A percentile compares a stretch with the other conserved stretches of the same genome.
Conservation (phyloP, 53 echinoderm and acorn worm genomes). For the Pentamera pediparva region DNA sequence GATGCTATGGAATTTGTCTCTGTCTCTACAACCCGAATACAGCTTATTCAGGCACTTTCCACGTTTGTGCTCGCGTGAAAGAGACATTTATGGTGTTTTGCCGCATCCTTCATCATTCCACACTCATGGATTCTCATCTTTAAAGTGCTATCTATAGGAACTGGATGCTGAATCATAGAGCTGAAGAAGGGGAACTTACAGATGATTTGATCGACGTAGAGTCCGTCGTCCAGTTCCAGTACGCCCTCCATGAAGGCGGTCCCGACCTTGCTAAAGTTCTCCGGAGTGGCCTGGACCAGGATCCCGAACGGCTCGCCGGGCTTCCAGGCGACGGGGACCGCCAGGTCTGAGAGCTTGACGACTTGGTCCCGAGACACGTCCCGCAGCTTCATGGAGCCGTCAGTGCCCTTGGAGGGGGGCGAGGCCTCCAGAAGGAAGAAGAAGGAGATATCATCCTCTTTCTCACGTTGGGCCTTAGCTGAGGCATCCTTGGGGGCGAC, state of each 20-base stretch:
- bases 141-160: neutral
- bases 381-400: slow-evolving; percentile 62
- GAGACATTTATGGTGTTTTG: too few relatives aligned
- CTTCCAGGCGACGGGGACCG: slow-evolving; percentile 89
- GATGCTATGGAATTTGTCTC: too few relatives aligned
- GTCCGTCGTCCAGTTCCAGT: slow-evolving; percentile 89
- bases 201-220: slow-evolving; percentile 86
- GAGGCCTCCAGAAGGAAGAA: slow-evolving; percentile 83
- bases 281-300: slow-evolving; percentile 66
- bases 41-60: too few relatives aligned
- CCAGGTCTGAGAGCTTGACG: slow-evolving; percentile 84
- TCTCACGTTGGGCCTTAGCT: slow-evolving; percentile 12
- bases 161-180: neutral
- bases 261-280: slow-evolving; percentile 79
- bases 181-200: slow-evolving; percentile 48
- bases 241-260: slow-evolving; percentile 94
- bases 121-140: too few relatives aligned
- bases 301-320: slow-evolving; percentile 96
- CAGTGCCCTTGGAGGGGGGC: slow-evolving; percentile 69
- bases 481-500: slow-evolving; percentile 27
- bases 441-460: slow-evolving; percentile 24
- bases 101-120: too few relatives aligned
- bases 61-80: too few relatives aligned
- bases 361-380: slow-evolving; percentile 65
- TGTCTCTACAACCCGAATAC: too few relatives aligned